Conservation (phyloP, 2,797 vertebrate genomes). For the Cephalopachus bancanus region DNA sequence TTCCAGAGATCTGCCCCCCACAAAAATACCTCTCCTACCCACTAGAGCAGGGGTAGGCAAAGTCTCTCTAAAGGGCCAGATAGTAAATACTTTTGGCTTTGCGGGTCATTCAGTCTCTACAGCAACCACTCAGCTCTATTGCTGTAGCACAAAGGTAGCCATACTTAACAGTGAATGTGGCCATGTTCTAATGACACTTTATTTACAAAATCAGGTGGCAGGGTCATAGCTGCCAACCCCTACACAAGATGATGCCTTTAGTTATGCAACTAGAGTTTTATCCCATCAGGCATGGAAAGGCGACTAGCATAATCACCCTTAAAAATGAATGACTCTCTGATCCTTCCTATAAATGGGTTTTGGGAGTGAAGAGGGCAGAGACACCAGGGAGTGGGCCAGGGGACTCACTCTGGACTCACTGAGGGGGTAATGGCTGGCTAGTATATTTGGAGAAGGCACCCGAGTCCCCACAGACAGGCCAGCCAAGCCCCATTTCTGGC, state of each 20-base stretch:
- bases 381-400: not conserved
- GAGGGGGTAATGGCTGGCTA: fast-evolving
- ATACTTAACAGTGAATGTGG: fast-evolving
- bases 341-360: not conserved
- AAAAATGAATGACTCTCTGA: not conserved
- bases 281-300: not conserved
- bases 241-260: not conserved
- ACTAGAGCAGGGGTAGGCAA: not conserved
- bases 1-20: not conserved
- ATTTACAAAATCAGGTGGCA: not conserved
- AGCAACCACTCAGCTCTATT: fast-evolving
- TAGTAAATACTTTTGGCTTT: not conserved
- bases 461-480: not conserved
- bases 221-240: not conserved
- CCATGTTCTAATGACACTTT: not conserved
- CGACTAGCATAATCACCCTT: not conserved
- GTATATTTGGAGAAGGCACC: not conserved
- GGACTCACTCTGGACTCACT: no score
- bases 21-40: not conserved
- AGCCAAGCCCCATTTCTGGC: fast-evolving
- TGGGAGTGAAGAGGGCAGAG: not conserved
- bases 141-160: not conserved
- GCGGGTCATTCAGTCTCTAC: not conserved
- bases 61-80: not conserved
- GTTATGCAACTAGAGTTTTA: not conserved